Evolutionary conservation across 2,888 invertebrate species (phyloP).

Genomic region (Augochlorella aurata): DNA sequence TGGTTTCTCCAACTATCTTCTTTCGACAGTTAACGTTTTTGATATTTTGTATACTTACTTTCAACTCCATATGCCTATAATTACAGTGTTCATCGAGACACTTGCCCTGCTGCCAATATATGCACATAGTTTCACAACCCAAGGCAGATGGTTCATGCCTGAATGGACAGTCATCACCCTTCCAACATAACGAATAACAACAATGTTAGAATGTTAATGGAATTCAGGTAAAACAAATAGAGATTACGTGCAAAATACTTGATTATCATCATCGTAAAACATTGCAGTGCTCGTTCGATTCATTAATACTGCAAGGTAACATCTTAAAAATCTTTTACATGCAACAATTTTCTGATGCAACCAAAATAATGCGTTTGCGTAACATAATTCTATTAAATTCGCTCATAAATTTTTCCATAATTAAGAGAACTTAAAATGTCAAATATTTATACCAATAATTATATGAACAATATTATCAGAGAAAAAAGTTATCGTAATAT

Average conservation of each 20-base stretch:
- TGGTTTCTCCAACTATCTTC: too few species aligned
- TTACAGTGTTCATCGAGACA: conserved; percentile 91
- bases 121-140: conserved; percentile 91
- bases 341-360: not conserved
- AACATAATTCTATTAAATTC: not conserved
- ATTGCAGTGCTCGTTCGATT: conserved; percentile 56
- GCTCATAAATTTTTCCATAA: not conserved
- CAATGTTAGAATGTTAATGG: not conserved
- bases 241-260: not conserved
- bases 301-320: conserved; percentile 56
- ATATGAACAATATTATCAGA: conserved; percentile 3
- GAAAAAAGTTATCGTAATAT: not conserved
- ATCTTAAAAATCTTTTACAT: not conserved
- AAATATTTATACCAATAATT: not conserved
- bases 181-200: conserved; percentile 20
- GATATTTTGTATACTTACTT: conserved; percentile 83
- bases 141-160: conserved; percentile 93
- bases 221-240: not conserved
- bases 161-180: conserved; percentile 92
- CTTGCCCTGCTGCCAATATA: conserved; percentile 91
- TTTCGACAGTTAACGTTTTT: not conserved
- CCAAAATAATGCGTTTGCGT: not conserved
- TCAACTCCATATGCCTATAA: conserved; percentile 92
- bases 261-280: not conserved
- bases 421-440: not conserved